Evolutionary conservation across 2,888 invertebrate genomes (phyloP), one percentile per base, ranked within the genome.

Genomic region (Agrochola lychnidis): DNA sequence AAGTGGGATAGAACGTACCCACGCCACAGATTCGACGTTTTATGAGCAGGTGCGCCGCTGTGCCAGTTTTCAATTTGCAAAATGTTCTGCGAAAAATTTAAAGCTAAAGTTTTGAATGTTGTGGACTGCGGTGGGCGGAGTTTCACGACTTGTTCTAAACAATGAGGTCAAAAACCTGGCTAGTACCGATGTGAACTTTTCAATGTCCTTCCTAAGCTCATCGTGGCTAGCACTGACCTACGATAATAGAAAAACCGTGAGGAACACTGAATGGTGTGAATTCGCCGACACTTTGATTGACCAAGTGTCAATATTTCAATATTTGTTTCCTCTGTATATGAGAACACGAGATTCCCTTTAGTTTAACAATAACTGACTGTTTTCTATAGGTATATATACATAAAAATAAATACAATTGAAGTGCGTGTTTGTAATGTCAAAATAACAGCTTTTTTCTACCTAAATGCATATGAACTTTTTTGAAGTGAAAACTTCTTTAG

Each of bases 41-140:
- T 87, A 86, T 77, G 75, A 79, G 73, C 81, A 79, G 83, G 85
- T 85, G 86, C 64, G 88, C 77, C 82, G 68, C 30, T 82, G 81
- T 81, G 86, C 79, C 74, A 81, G 78, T 77, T 87, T 84, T 81
- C 73, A 82, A 83, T 87, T 84, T 78, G 69, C 72, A 82, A 81
- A 76, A 83, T 77, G 77, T 74, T 72, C 36, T 57, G 70, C 62
- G 70, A 85, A 86, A 80, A 86, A 77, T 68, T 75, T 62, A 51
- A 73, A 67, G 74, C 22, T 57, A 61, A 79, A 79, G 66, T 78
- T 78, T 78, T 72, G 45, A 51, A 78, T 72, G 36, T 59, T 53
- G 25, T 42, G 53, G 45, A 57, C 57, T 16, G 45, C 63, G 4
- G 76, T 77, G 79, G 72, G 79, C 66, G 78, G 45, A 1, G 53